Percentiles rank a stretch among this genome's conserved stretches.
Evolutionary conservation across 2,888 invertebrate genomes (phyloP).

Genomic region (Pyrgus malvae): DNA sequence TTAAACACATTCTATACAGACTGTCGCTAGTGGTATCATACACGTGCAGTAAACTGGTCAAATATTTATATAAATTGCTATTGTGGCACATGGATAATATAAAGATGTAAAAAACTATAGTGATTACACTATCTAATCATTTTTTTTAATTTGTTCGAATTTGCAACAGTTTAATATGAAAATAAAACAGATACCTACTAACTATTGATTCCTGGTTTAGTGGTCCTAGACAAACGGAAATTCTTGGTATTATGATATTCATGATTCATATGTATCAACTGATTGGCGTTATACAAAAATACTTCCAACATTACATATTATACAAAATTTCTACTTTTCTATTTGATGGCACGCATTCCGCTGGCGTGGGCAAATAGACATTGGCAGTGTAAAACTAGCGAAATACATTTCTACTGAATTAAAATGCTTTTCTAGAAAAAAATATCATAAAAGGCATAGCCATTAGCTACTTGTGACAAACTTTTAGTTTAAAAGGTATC

Average conservation of each 20-base stretch:
- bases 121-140: neutral
- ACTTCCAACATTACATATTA: neutral
- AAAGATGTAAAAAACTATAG: constrained; percentile 26
- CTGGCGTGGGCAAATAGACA: neutral
- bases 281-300: constrained; percentile 9
- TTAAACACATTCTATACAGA: constrained; percentile 24
- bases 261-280: too few species aligned
- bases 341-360: neutral
- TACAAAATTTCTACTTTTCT: neutral
- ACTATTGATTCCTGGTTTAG: neutral
- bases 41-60: constrained; percentile 13
- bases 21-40: constrained; percentile 1
- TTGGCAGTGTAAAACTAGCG: constrained; percentile 14
- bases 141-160: neutral
- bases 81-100: constrained; percentile 28
- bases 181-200: neutral
- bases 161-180: neutral
- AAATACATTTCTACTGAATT: neutral
- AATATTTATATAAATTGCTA: neutral
- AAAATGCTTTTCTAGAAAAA: constrained; percentile 5
- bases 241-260: too few species aligned
- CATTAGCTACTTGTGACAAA: constrained; percentile 18
- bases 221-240: too few species aligned
- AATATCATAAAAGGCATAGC: neutral
- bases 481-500: constrained; percentile 12